Percentiles rank a stretch among this genome's conserved stretches.
Conservation (phyloP, 2,888 invertebrate genomes). For the Pherbina coryleti region DNA sequence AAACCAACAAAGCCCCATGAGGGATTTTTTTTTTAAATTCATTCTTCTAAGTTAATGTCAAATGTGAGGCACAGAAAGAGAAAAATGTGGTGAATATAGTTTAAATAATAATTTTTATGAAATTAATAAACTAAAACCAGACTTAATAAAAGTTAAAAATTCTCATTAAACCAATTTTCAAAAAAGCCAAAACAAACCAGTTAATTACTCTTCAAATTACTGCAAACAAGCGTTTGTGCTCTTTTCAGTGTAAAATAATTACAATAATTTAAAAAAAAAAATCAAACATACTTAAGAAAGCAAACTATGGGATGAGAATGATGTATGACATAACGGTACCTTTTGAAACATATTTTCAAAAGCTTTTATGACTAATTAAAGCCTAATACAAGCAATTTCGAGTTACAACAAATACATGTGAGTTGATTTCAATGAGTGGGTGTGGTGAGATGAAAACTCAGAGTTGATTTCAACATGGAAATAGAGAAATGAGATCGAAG, state of each 20-base stretch:
- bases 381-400: too few relatives aligned
- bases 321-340: not conserved
- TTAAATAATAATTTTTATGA: slow-evolving; percentile 9
- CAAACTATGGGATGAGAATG: not conserved
- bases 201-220: slow-evolving; percentile 26
- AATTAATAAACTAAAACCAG: slow-evolving; percentile 20
- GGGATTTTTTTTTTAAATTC: slow-evolving; percentile 11
- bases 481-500: too few relatives aligned
- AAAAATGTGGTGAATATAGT: slow-evolving; percentile 27
- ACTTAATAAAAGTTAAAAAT: slow-evolving; percentile 26
- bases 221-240: not conserved
- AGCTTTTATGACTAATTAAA: too few relatives aligned
- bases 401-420: too few relatives aligned
- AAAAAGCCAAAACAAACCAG: slow-evolving; percentile 44
- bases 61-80: slow-evolving; percentile 46
- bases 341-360: too few relatives aligned
- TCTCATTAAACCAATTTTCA: not conserved
- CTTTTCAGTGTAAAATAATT: not conserved
- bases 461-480: too few relatives aligned
- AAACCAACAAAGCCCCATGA: slow-evolving; percentile 27
- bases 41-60: slow-evolving; percentile 38
- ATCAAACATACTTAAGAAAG: not conserved
- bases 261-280: not conserved
- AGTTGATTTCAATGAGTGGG: too few relatives aligned
- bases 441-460: too few relatives aligned